A percentile compares a stretch with the other conserved stretches of the same genome.
These are phyloP conservation scores for Sclerodermus sp. DNA, from an alignment of 2,888 invertebrate genomes.

Conservation along the genomic window DNA sequence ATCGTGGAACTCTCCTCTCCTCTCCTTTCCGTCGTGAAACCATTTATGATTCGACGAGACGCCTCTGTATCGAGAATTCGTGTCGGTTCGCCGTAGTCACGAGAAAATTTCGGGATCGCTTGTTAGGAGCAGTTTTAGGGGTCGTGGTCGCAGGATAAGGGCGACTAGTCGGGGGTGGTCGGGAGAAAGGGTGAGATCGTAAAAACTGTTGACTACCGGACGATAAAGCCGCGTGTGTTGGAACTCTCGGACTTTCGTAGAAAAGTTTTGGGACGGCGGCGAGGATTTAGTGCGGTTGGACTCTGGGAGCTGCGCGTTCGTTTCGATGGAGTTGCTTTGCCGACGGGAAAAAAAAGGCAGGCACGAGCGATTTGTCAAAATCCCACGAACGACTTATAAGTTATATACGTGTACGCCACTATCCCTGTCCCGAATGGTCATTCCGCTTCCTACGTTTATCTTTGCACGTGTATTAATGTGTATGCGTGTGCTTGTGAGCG, in stretches of 20 bases:
- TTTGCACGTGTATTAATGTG: too few species aligned
- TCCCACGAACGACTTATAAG: conserved; percentile 28
- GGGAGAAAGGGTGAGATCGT: conserved; percentile 6
- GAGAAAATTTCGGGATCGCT: too few species aligned
- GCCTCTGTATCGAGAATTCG: too few species aligned
- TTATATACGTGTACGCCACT: conserved; percentile 9
- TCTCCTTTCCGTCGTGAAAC: too few species aligned
- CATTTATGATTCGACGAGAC: too few species aligned
- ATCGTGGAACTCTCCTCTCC: too few species aligned
- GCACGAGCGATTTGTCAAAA: conserved; percentile 41
- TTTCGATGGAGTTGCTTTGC: background rate
- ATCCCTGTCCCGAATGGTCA: background rate
- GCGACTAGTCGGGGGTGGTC: background rate
- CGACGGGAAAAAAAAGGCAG: conserved; percentile 10
- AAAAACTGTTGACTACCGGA: conserved; percentile 22
- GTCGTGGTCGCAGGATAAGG: background rate
- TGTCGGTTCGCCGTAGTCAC: too few species aligned
- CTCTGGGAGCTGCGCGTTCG: too few species aligned
- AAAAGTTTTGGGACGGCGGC: conserved; percentile 25
- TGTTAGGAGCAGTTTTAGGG: too few species aligned
- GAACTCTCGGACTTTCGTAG: conserved; percentile 21
- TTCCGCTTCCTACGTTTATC: too few species aligned
- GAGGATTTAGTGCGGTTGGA: conserved; percentile 27
- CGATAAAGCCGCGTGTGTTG: conserved; percentile 21
- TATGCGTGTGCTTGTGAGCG: too few species aligned